Evolutionary conservation across 2,888 invertebrate genomes (phyloP).

Genomic region (Spilarctia lutea): DNA sequence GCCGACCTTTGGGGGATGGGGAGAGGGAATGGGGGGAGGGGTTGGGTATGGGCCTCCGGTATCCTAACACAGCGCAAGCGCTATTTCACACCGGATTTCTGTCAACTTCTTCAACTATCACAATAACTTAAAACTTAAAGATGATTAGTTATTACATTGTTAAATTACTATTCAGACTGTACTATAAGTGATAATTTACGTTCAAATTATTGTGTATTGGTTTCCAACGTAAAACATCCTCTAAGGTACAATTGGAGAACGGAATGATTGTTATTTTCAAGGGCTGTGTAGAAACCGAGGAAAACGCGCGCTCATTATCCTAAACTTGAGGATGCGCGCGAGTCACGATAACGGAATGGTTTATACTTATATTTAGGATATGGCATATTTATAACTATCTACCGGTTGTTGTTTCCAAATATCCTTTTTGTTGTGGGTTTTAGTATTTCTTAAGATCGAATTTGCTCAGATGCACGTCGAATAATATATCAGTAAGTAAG

Average conservation of each 20-base stretch:
- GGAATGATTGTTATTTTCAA: slow-evolving; percentile 53
- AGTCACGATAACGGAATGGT: slow-evolving; percentile 47
- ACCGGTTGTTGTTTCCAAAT: slow-evolving; percentile 55
- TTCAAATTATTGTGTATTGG: slow-evolving; percentile 24
- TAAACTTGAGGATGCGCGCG: slow-evolving; percentile 58
- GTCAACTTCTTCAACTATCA: too few relatives aligned
- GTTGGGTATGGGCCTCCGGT: too few relatives aligned
- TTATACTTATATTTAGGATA: slow-evolving; percentile 51
- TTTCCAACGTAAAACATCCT: slow-evolving; percentile 36
- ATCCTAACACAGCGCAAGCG: too few relatives aligned
- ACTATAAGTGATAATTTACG: background rate
- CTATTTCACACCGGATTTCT: too few relatives aligned
- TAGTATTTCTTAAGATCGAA: background rate
- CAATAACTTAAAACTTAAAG: background rate
- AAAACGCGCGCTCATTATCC: slow-evolving; percentile 64
- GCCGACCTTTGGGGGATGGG: too few relatives aligned
- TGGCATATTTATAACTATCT: slow-evolving; percentile 31
- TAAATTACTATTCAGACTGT: background rate
- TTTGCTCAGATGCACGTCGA: background rate
- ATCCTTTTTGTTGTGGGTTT: slow-evolving; percentile 35
- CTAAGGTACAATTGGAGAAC: slow-evolving; percentile 34
- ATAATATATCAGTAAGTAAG: too few relatives aligned
- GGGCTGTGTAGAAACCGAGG: slow-evolving; percentile 74
- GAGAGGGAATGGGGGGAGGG: too few relatives aligned
- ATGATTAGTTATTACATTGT: background rate